phyloP scores from a whole-genome alignment of 2,113 vertebrate genomes.

The Capreolus pygargus region DNA sequence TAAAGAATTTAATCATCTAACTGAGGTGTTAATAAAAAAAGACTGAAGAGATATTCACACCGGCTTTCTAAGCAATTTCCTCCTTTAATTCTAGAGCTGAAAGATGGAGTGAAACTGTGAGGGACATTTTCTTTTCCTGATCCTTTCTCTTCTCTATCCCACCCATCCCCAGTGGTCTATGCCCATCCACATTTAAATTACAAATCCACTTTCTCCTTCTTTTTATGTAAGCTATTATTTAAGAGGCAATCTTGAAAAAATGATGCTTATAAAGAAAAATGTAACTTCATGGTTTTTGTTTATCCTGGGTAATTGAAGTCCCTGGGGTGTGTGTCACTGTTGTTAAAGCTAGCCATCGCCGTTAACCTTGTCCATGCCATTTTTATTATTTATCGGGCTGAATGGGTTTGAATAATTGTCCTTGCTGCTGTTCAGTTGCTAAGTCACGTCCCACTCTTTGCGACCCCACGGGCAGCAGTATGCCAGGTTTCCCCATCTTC shows the following conservation, averaged over 20 bases:
- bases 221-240: background rate
- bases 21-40: background rate
- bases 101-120: background rate
- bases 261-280: background rate
- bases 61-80: background rate
- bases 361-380: background rate
- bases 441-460: background rate
- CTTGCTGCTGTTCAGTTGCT: background rate
- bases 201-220: background rate
- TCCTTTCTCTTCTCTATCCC: background rate
- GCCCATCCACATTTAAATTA: background rate
- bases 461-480: fast-evolving
- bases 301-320: background rate
- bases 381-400: background rate
- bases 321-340: background rate
- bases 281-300: background rate
- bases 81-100: background rate
- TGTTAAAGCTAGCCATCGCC: background rate
- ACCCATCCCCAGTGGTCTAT: background rate
- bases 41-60: background rate
- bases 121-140: background rate
- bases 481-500: background rate
- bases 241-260: background rate
- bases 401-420: background rate
- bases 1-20: background rate